Percentiles rank a stretch among this genome's conserved stretches.
Evolutionary conservation across 2,797 vertebrate species (phyloP).

Genomic region (Intellagama lesueurii): DNA sequence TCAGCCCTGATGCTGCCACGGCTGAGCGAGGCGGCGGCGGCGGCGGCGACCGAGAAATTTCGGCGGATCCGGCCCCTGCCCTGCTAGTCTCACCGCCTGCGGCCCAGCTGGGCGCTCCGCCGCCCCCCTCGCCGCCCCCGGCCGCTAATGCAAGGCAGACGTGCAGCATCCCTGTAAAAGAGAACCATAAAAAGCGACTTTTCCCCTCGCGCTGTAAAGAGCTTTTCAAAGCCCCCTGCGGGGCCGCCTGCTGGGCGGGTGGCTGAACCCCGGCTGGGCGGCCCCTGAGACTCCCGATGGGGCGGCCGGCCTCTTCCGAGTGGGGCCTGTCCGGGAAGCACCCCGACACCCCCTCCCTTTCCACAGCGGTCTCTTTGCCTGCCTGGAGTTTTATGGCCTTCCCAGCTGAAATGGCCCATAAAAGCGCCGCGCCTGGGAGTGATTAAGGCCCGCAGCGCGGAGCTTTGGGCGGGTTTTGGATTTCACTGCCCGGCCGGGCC

Average conservation of each 20-base stretch:
- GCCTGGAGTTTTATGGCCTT: conserved; percentile 70
- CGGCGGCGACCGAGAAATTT: too few species aligned
- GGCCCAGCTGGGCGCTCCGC: conserved; percentile 29
- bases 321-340: not conserved
- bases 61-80: not conserved
- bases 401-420: conserved; percentile 69
- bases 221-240: conserved; percentile 11
- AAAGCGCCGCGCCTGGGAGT: conserved; percentile 71
- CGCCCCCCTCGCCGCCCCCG: not conserved
- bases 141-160: conserved; percentile 43
- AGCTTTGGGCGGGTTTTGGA: conserved; percentile 70
- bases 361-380: conserved; percentile 45
- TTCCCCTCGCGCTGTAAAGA: not conserved
- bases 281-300: not conserved
- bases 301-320: too few species aligned
- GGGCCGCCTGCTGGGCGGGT: conserved; percentile 1
- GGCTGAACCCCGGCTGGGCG: not conserved
- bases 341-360: not conserved
- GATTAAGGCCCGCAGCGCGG: conserved; percentile 62
- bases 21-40: not conserved
- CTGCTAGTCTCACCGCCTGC: not conserved
- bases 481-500: conserved; percentile 64
- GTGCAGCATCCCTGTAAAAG: conserved; percentile 18
- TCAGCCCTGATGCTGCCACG: too few species aligned
- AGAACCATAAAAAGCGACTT: conserved; percentile 21